Conservation (phyloP, 2,797 vertebrate genomes). For the Sitta carolinensis region DNA sequence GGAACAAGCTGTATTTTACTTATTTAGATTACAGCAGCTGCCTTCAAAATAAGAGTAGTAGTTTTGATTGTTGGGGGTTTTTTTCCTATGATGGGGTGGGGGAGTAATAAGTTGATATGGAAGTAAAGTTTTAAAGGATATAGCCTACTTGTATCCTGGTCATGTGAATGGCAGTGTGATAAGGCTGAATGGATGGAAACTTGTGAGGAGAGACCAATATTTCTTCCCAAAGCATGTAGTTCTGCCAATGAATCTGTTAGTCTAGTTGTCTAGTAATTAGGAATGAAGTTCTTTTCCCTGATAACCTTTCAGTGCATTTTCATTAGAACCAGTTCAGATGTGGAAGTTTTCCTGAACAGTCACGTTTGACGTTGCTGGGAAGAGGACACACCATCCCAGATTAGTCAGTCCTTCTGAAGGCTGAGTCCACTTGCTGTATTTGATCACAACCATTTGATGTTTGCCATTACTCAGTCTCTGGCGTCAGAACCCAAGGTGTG, state of each 20-base stretch:
- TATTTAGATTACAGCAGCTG: not conserved
- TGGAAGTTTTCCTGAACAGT: not conserved
- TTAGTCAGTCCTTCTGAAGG: conserved; percentile 18
- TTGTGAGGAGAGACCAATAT: not conserved
- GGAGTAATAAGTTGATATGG: not conserved
- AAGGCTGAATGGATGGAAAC: not conserved
- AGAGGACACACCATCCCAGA: not conserved
- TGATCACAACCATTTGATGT: not conserved
- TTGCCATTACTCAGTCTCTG: conserved; percentile 38
- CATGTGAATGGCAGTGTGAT: not conserved
- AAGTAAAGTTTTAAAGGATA: not conserved
- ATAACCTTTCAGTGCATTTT: not conserved
- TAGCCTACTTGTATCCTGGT: not conserved
- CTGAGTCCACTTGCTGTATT: not conserved
- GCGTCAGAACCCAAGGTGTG: conserved; percentile 20
- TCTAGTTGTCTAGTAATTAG: not conserved
- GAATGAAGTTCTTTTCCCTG: not conserved
- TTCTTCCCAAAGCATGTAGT: not conserved
- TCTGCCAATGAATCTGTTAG: not conserved
- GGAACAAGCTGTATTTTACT: not conserved
- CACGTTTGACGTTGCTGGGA: not conserved
- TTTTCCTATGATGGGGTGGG: rapidly evolving
- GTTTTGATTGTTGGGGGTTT: not conserved
- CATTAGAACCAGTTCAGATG: not conserved
- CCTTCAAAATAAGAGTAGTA: not conserved